Evolutionary conservation across 2,113 vertebrate species (phyloP), one percentile per base, ranked within the genome.

Genomic region (Merops nubicus): DNA sequence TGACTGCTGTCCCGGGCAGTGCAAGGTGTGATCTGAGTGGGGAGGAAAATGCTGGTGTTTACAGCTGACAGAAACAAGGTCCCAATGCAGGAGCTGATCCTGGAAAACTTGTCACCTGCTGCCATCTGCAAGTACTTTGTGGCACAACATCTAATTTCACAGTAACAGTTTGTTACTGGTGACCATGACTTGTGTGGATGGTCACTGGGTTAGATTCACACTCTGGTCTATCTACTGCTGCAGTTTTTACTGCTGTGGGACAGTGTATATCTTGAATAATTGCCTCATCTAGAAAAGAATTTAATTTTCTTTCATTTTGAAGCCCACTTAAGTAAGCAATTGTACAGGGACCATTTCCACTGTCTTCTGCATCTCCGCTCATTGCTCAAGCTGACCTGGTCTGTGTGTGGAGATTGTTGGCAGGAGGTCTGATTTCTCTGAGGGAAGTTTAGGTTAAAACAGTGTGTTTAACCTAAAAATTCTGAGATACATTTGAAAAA

Each of bases 51-150:
- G 36, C 72, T 82, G 36, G 21, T 65, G 31, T 53, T 84, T 40
- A 20, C 50, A 91, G 70, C 57, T 88, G 83, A 28, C 31, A 73
- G 62, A 59, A 96, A 17, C 29, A 15, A 56, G 11, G 13, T 56
- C 50, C 77, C 43, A 33, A 14, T 3, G 0, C 3, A 47, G 89
- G 76, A 42, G 56, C 54, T 67, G 29, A 18, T 67, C 65, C 65
- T 83, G 53, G 48, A 88, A 95, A 83, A 31, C 26, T 82, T 83
- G 79, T 60, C 63, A 79, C 91, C 57, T 95, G 79, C 93, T 96
- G 93, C 95, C 91, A 85, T 83, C 93, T 93, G 91, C 79, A 76
- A 96, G 75, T 64, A 4, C 31, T 82, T 59, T 9, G 48, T 56
- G n/a, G 89, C 79, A 78, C 82, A 88, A 74, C 85, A 92, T 73